Evolutionary conservation across 2,888 invertebrate species (phyloP).

Genomic region (Acanthosepion lycidas): DNA sequence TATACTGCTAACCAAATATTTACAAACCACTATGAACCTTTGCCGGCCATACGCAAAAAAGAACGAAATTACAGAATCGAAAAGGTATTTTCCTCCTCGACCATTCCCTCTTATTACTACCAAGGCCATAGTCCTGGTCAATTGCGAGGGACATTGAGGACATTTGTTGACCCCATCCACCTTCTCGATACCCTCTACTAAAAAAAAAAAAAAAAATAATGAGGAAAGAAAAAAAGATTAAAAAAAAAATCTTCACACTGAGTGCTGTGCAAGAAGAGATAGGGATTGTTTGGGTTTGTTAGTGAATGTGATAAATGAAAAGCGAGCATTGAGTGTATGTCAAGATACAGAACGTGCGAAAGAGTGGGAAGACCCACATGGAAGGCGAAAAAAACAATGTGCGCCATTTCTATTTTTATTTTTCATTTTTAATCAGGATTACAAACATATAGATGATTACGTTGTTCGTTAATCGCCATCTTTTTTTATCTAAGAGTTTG

Average conservation of each 20-base stretch:
- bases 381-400: not conserved
- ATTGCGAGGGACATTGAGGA: not conserved
- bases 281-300: not conserved
- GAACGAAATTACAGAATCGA: not conserved
- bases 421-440: slow-evolving; percentile 21
- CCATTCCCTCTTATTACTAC: not conserved
- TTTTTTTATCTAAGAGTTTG: not conserved
- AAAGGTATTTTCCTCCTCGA: slow-evolving; percentile 21
- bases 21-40: not conserved
- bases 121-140: not conserved
- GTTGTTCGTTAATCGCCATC: not conserved
- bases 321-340: not conserved
- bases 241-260: not conserved
- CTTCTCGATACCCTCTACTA: not conserved
- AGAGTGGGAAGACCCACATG: slow-evolving; percentile 12
- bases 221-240: too few species aligned
- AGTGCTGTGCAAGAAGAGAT: not conserved
- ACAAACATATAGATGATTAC: not conserved
- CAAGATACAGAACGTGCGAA: not conserved
- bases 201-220: not conserved
- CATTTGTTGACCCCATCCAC: not conserved
- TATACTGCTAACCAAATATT: slow-evolving; percentile 6
- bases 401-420: slow-evolving; percentile 12
- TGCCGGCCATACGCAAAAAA: not conserved
- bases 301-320: not conserved